phyloP scores from a whole-genome alignment of 2,797 vertebrate genomes.

The Sphenodon punctatus region DNA sequence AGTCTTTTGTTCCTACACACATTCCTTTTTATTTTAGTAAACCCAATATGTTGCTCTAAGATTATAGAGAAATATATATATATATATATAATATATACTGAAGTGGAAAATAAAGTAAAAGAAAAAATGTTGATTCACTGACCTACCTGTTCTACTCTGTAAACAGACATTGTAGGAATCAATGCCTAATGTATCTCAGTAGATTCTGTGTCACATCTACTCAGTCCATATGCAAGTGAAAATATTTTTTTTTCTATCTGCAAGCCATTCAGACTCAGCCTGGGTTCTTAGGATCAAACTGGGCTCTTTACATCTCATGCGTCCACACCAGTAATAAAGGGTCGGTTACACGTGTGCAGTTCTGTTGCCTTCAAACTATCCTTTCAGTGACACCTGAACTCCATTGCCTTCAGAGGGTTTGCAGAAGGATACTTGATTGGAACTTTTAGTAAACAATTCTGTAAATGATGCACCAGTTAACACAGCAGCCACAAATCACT shows the following conservation, averaged over 20 bases:
- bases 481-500: background rate
- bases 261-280: background rate
- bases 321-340: background rate
- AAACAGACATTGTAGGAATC: background rate
- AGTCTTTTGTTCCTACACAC: no score
- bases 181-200: background rate
- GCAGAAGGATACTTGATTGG: background rate
- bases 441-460: background rate
- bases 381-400: background rate
- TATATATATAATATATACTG: no score
- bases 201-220: background rate
- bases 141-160: background rate
- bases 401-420: background rate
- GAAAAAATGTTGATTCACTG: no score
- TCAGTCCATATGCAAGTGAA: background rate
- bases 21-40: no score
- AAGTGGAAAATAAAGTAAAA: no score
- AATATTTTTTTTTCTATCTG: background rate
- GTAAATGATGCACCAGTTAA: accelerated
- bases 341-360: background rate
- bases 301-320: background rate
- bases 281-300: background rate
- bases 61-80: no score
- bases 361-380: background rate
- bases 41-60: no score